Conservation (phyloP, 64 coral and sea anemone genomes). For the Montipora cactus region DNA sequence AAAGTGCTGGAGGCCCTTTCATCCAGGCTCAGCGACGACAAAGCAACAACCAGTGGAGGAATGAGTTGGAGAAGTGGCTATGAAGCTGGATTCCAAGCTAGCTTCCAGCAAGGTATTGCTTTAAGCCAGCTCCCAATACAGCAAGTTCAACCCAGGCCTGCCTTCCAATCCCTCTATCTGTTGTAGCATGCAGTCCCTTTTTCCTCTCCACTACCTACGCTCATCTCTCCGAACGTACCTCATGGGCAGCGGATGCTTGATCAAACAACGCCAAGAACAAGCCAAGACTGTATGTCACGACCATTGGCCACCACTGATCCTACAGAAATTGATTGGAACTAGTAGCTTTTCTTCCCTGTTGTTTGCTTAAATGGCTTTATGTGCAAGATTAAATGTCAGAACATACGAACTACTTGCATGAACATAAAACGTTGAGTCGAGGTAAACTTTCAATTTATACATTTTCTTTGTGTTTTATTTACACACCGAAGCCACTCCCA, state of each 20-base stretch:
- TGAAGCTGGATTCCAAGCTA: slow-evolving; percentile 23
- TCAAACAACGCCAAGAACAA: not conserved
- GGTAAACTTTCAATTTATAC: too few species aligned
- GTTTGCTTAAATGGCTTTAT: not conserved
- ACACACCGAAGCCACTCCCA: too few species aligned
- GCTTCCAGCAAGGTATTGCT: slow-evolving; percentile 16
- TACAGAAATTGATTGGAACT: not conserved
- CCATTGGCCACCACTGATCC: not conserved
- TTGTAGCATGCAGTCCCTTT: not conserved
- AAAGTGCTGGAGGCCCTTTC: slow-evolving; percentile 1
- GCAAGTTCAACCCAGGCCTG: not conserved
- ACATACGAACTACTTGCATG: too few species aligned
- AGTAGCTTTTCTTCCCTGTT: not conserved
- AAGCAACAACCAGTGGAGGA: not conserved
- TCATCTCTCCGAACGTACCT: not conserved
- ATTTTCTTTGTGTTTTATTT: too few species aligned
- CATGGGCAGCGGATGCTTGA: not conserved
- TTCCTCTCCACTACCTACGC: not conserved
- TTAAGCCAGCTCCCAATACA: not conserved
- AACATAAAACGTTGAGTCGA: too few species aligned
- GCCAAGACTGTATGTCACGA: not conserved
- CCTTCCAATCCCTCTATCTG: not conserved
- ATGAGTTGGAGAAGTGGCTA: slow-evolving; percentile 22
- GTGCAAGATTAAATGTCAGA: not conserved
- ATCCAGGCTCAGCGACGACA: not conserved